phyloP scores from a whole-genome alignment of 2,888 invertebrate species.

The Rhagophthalmus giganteus region DNA sequence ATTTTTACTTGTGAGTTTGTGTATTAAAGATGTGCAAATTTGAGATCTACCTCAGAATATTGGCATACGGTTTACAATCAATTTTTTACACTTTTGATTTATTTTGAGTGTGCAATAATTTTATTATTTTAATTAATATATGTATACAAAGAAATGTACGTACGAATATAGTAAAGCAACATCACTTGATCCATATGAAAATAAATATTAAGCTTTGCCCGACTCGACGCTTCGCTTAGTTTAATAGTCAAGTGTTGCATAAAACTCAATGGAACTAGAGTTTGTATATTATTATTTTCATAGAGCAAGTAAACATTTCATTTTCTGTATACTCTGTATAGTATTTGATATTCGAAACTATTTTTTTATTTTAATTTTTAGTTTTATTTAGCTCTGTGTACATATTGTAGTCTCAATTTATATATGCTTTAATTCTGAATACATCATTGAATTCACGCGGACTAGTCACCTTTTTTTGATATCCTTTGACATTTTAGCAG shows the following conservation, averaged over 20 bases:
- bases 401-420: constrained; percentile 34
- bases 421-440: constrained; percentile 32
- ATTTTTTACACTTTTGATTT: constrained; percentile 9
- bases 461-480: too few relatives aligned
- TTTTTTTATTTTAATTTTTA: constrained; percentile 26
- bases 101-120: constrained; percentile 25
- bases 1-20: constrained; percentile 13
- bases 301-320: constrained; percentile 19
- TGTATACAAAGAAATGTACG: constrained; percentile 12
- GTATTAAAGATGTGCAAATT: constrained; percentile 10
- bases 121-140: constrained; percentile 9
- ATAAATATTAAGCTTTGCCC: constrained; percentile 26
- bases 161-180: constrained; percentile 4
- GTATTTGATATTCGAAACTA: constrained; percentile 18
- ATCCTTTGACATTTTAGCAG: too few relatives aligned
- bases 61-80: constrained; percentile 12
- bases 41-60: constrained; percentile 27
- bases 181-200: constrained; percentile 19
- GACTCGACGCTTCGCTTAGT: constrained; percentile 26
- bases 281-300: constrained; percentile 25
- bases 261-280: constrained; percentile 26
- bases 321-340: constrained; percentile 22
- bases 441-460: constrained; percentile 15
- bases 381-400: constrained; percentile 30
- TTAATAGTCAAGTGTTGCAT: constrained; percentile 25